Evolutionary conservation across 2,113 vertebrate genomes (phyloP).

Genomic region (Cyprinodon tularosa): DNA sequence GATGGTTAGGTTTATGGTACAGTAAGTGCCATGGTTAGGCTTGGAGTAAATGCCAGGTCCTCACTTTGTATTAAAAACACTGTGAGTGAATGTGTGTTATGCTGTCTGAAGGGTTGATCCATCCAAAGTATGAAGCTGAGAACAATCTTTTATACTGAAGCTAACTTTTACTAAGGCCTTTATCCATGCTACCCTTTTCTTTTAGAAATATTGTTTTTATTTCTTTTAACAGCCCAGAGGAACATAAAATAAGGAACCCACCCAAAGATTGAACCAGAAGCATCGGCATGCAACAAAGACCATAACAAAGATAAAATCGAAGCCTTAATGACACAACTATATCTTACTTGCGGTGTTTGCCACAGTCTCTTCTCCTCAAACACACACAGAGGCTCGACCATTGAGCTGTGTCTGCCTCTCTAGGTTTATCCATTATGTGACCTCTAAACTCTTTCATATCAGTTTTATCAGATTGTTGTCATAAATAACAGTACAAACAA

Average conservation of each 20-base stretch:
- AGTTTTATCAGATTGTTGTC: slow-evolving; percentile 46
- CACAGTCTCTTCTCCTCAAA: slow-evolving; percentile 11
- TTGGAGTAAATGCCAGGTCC: too few species aligned
- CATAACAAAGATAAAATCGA: slow-evolving; percentile 38
- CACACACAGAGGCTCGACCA: background rate
- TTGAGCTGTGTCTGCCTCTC: slow-evolving; percentile 35
- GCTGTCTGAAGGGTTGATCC: slow-evolving; percentile 13
- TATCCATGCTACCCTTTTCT: background rate
- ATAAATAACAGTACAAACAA: slow-evolving; percentile 46
- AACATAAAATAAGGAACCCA: slow-evolving; percentile 1
- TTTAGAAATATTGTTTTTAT: slow-evolving; percentile 19
- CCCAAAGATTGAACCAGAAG: slow-evolving; percentile 13
- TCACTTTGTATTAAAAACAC: too few species aligned
- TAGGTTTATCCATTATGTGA: slow-evolving; percentile 55
- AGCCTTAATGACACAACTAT: slow-evolving; percentile 33
- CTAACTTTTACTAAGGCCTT: background rate
- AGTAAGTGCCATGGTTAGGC: too few species aligned
- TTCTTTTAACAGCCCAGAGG: slow-evolving; percentile 12
- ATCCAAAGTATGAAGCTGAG: slow-evolving; percentile 28
- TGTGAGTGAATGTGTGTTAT: slow-evolving; percentile 8
- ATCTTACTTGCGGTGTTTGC: slow-evolving; percentile 40
- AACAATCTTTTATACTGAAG: slow-evolving; percentile 15
- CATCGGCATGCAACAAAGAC: slow-evolving; percentile 32
- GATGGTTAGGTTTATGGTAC: too few species aligned
- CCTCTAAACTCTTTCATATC: slow-evolving; percentile 57